Evolutionary conservation across 2,797 vertebrate species (phyloP).

Genomic region (Malacoraja senta): DNA sequence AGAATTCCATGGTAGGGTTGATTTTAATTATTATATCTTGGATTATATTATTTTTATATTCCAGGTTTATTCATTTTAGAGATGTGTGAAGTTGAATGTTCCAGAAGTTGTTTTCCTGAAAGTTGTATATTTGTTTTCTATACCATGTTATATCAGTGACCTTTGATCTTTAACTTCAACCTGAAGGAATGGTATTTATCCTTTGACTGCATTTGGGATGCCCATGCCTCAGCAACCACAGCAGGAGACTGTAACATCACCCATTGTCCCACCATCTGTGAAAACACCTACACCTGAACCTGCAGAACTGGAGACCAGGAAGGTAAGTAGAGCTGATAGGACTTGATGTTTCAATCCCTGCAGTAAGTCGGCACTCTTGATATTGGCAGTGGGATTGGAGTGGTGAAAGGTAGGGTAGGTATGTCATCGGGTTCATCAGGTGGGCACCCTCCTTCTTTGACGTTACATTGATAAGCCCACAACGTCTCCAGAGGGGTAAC

Average conservation of each 20-base stretch:
- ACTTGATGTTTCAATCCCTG: too few species aligned
- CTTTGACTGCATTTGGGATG: conserved; percentile 88
- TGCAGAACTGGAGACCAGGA: conserved; percentile 88
- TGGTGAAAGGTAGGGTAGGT: too few species aligned
- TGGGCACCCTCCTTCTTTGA: too few species aligned
- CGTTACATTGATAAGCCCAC: too few species aligned
- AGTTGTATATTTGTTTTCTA: conserved; percentile 20
- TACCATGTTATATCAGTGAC: background rate
- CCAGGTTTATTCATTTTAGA: background rate
- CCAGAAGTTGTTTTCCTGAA: background rate
- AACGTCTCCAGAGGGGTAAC: too few species aligned
- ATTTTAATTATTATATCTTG: background rate
- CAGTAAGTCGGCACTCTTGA: too few species aligned
- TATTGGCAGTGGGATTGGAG: too few species aligned
- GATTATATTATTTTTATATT: background rate
- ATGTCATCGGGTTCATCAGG: too few species aligned
- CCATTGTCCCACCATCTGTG: conserved; percentile 85
- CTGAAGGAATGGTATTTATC: conserved; percentile 89
- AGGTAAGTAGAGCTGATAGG: conserved; percentile 59
- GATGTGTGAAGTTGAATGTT: too few species aligned
- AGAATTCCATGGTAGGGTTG: conserved; percentile 38
- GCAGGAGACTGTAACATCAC: conserved; percentile 86
- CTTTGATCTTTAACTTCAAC: conserved; percentile 24
- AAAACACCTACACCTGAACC: conserved; percentile 93
- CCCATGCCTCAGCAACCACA: conserved; percentile 87